Percentiles rank a stretch among this genome's conserved stretches.
phyloP scores from a whole-genome alignment of 2,888 invertebrate species.

The Volucella zonaria region DNA sequence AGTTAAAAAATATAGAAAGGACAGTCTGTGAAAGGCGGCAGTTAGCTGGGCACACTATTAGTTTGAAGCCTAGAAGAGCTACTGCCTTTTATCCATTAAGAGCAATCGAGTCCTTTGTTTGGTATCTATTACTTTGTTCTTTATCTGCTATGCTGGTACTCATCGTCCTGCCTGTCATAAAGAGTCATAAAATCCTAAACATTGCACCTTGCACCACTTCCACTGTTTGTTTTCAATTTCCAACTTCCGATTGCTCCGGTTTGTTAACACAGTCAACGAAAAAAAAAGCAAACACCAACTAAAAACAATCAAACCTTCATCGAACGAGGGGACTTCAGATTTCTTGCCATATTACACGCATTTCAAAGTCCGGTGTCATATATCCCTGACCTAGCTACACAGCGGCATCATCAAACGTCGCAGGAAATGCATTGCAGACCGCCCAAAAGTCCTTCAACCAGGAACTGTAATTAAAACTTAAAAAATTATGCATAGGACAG shows the following conservation, averaged over 20 bases:
- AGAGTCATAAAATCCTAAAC: slow-evolving; percentile 3
- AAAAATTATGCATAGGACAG: neutral
- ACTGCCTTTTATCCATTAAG: no score
- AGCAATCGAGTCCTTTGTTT: no score
- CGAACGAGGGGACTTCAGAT: slow-evolving; percentile 21
- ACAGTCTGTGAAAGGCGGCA: no score
- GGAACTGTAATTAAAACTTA: slow-evolving; percentile 62
- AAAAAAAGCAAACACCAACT: slow-evolving; percentile 39
- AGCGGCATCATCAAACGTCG: slow-evolving; percentile 55
- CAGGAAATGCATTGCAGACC: slow-evolving; percentile 13
- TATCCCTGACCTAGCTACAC: slow-evolving; percentile 2
- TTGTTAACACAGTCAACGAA: slow-evolving; percentile 42
- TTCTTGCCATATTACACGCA: slow-evolving; percentile 63
- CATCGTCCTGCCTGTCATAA: neutral
- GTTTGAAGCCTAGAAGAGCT: no score
- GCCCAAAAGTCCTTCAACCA: slow-evolving; percentile 56
- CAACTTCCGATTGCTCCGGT: slow-evolving; percentile 49
- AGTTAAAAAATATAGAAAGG: no score
- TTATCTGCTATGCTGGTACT: no score
- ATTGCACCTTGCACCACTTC: slow-evolving; percentile 43
- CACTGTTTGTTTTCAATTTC: slow-evolving; percentile 26
- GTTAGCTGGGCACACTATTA: no score
- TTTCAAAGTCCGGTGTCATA: slow-evolving; percentile 65
- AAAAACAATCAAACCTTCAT: slow-evolving; percentile 60
- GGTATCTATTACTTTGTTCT: no score